A percentile compares a stretch with the other conserved stretches of the same genome.
Evolutionary conservation across 37 sponge, comb jelly and placozoan species (phyloP).

Genomic region (Agelas oroides): DNA sequence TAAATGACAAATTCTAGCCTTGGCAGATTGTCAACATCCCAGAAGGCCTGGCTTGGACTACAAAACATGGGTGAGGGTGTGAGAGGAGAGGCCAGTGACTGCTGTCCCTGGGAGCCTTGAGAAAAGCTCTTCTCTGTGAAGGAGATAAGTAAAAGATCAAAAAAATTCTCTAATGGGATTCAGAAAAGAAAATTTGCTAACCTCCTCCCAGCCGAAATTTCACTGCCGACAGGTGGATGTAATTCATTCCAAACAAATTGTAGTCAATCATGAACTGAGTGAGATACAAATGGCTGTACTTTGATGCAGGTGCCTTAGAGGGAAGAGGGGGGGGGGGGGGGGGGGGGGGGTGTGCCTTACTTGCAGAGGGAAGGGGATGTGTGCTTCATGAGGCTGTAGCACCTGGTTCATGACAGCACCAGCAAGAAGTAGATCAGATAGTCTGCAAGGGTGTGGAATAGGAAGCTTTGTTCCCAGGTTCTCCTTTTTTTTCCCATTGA

Average conservation of each 20-base stretch:
- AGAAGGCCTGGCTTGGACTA: constrained; percentile 37
- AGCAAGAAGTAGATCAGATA: constrained; percentile 79
- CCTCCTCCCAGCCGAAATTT: constrained; percentile 63
- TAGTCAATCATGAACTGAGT: constrained; percentile 90
- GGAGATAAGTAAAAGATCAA: not conserved
- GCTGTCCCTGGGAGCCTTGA: not conserved
- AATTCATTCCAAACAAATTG: constrained; percentile 92
- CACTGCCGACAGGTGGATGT: constrained; percentile 58
- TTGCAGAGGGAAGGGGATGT: constrained; percentile 87
- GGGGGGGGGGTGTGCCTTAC: too few relatives aligned
- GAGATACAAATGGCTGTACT: not conserved
- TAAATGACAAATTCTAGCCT: too few relatives aligned
- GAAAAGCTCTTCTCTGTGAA: not conserved
- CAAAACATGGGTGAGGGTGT: not conserved
- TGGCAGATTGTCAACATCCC: constrained; percentile 39
- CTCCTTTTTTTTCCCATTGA: too few relatives aligned
- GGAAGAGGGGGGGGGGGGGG: too few relatives aligned
- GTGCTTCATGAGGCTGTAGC: constrained; percentile 90
- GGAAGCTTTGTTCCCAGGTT: not conserved
- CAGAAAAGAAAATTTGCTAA: too few relatives aligned
- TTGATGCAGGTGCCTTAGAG: not conserved
- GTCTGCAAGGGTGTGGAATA: constrained; percentile 16
- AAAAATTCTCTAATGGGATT: not conserved
- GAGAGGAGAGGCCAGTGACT: constrained; percentile 27
- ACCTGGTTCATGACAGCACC: constrained; percentile 83